Evolutionary conservation across 2,888 invertebrate genomes (phyloP).

Genomic region (Nowickia ferox): DNA sequence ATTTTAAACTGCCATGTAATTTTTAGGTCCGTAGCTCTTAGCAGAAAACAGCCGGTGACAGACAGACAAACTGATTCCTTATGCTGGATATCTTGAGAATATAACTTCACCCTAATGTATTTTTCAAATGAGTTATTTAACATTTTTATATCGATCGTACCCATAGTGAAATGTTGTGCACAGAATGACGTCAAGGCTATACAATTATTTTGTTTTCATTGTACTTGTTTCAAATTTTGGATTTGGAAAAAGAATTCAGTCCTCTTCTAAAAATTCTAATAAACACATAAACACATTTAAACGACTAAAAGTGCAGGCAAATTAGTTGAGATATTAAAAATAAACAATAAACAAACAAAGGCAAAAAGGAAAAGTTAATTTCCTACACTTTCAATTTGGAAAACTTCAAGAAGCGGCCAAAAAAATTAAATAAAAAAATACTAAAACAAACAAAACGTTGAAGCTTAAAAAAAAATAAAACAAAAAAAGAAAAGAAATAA

Average conservation of each 20-base stretch:
- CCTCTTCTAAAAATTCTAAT: conserved; percentile 25
- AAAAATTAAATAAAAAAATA: conserved; percentile 1
- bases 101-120: no score
- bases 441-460: conserved; percentile 20
- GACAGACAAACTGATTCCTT: no score
- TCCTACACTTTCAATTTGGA: conserved; percentile 53
- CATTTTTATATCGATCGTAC: no score
- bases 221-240: conserved; percentile 5
- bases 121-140: no score
- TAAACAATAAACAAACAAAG: not conserved
- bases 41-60: no score
- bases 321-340: conserved; percentile 48
- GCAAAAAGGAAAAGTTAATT: conserved; percentile 46
- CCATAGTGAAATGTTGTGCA: conserved; percentile 5
- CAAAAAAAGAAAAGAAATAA: not conserved
- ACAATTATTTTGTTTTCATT: conserved; percentile 22
- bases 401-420: conserved; percentile 12
- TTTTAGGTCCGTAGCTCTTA: no score
- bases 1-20: no score
- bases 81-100: no score
- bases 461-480: not conserved
- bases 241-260: conserved; percentile 1
- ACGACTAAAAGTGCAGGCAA: conserved; percentile 46
- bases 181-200: conserved; percentile 37
- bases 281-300: conserved; percentile 33